Conservation (phyloP, 2,113 vertebrate species). For the Heptranchias perlo region DNA sequence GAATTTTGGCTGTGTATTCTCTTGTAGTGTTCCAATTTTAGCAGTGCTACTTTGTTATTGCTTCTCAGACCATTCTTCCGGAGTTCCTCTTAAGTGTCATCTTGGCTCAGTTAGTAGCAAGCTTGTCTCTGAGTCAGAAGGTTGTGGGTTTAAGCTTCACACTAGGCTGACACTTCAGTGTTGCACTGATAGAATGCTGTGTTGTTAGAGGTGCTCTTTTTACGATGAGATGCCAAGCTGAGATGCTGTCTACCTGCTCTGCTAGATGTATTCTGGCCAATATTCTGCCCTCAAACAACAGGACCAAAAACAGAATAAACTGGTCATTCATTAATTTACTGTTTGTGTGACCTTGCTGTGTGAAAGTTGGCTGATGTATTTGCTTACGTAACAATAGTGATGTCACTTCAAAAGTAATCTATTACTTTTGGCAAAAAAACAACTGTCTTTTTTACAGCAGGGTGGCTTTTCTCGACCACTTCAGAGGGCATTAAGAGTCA, state of each 20-base stretch:
- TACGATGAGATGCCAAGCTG: neutral
- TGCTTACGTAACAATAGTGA: neutral
- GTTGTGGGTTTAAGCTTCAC: neutral
- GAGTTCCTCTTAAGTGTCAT: neutral
- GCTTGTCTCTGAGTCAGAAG: neutral
- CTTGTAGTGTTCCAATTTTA: neutral
- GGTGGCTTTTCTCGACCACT: neutral
- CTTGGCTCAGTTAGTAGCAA: neutral
- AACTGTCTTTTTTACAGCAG: neutral
- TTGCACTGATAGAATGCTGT: neutral
- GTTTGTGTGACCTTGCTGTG: neutral
- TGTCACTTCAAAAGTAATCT: neutral
- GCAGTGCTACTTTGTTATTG: neutral
- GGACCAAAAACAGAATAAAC: neutral
- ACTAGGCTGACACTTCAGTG: neutral
- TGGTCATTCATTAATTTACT: neutral
- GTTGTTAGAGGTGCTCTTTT: neutral
- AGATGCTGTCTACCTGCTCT: neutral
- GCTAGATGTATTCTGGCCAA: neutral
- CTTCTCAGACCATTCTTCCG: neutral
- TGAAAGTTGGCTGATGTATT: no score
- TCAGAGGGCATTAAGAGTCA: neutral
- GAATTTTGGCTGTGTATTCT: neutral
- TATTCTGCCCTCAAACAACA: neutral
- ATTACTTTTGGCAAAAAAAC: neutral